phyloP scores from a whole-genome alignment of 2,113 vertebrate genomes.

The Pomatostomus ruficeps region DNA sequence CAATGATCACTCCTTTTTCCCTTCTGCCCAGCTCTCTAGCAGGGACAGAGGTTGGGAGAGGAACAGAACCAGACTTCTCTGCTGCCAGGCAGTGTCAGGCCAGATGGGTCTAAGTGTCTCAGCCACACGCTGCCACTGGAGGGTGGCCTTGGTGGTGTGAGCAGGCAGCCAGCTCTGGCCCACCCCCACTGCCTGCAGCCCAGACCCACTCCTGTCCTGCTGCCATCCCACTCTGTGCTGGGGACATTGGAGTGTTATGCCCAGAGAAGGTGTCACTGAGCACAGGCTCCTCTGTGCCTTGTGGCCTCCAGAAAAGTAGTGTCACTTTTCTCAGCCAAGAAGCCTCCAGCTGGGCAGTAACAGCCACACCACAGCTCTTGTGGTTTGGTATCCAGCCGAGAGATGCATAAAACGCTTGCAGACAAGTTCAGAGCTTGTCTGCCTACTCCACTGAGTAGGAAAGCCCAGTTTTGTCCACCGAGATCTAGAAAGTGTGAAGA shows the following conservation, averaged over 20 bases:
- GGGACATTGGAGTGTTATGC: background rate
- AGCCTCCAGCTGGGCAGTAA: background rate
- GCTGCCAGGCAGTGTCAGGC: background rate
- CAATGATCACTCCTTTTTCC: background rate
- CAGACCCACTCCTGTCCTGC: background rate
- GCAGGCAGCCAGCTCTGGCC: background rate
- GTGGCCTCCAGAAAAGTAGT: background rate
- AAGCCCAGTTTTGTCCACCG: background rate
- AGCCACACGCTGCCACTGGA: fast-evolving
- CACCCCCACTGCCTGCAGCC: background rate
- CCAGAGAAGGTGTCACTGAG: background rate
- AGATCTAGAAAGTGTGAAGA: background rate
- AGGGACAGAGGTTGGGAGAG: background rate
- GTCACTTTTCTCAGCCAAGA: background rate
- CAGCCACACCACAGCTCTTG: background rate
- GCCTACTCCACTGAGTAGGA: background rate
- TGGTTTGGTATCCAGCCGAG: background rate
- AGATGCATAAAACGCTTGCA: background rate
- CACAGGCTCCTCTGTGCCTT: background rate
- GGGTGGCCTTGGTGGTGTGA: background rate
- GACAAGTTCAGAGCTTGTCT: background rate
- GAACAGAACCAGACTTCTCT: background rate
- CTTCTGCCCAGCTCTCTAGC: background rate
- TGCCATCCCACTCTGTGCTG: background rate
- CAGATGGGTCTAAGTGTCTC: background rate